Evolutionary conservation across 2,797 vertebrate genomes (phyloP), one percentile per base, ranked within the genome.

Genomic region (Lophius americanus): DNA sequence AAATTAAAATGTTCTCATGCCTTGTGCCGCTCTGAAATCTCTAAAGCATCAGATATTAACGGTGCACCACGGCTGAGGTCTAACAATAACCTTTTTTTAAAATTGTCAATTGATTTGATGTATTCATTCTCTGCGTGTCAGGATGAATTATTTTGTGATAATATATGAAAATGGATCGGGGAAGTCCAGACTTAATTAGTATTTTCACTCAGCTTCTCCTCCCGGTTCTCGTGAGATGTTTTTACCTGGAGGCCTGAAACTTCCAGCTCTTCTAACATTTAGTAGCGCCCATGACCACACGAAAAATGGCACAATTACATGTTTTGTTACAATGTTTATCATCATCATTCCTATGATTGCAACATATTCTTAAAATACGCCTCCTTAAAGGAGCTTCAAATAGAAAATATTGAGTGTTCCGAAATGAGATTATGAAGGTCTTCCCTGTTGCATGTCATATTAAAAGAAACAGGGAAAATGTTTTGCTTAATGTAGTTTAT

Each of bases 251-350:
- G 81, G 81, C 66, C 65, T 7, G 14, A 74, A 76, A 82, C 65
- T 74, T 73, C 46, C 23, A 79, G 66, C 78, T 76, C 43, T n/a
- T 79, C 78, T 54, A 49, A 83, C 64, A 79, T 84, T 6, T 83
- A 87, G 84, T 74, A 79, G 77, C 55, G 66, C 38, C 60, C 33
- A 12, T 72, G 78, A 82, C 84, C 86, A 78, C 70, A 68, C 88
- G 82, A 91, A 61, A 85, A 89, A 91, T 88, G 49, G 73, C 67
- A 67, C 82, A 84, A 88, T 91, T 86, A 88, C 62, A 44, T 67
- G 60, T 52, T 68, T 82, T 75, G 82, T 87, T 73, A 48, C 57
- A 56, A 65, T 78, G 80, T 88, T 85, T 84, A 82, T 84, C 76
- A 83, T 71, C 64, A 71, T 84, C 75, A 58, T 67, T 80, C 56